These are phyloP conservation scores for Dendroctonus ponderosae DNA, from an alignment of 1,140 invertebrate species.

Conservation along the genomic window DNA sequence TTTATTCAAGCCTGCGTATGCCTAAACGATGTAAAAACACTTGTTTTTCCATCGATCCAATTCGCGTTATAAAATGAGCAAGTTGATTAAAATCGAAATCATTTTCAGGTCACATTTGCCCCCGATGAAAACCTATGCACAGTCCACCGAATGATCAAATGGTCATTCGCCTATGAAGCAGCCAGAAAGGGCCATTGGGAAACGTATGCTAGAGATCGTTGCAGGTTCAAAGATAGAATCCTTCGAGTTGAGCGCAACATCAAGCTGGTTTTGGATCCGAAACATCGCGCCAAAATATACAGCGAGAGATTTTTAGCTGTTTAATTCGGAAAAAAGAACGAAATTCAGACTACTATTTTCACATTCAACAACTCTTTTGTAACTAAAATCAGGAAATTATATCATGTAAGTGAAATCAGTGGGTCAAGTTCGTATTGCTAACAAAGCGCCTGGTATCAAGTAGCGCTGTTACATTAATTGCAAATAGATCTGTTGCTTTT, in stretches of 20 bases:
- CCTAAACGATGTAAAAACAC: too few species aligned
- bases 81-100: constrained; percentile 5
- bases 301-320: constrained; percentile 52
- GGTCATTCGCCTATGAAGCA: constrained; percentile 63
- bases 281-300: constrained; percentile 58
- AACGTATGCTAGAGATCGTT: constrained; percentile 58
- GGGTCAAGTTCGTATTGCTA: too few species aligned
- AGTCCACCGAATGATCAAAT: constrained; percentile 61
- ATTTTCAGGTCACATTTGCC: constrained; percentile 62
- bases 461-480: too few species aligned
- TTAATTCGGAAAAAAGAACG: background rate
- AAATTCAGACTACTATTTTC: too few species aligned
- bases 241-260: constrained; percentile 50
- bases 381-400: too few species aligned
- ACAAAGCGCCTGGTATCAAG: too few species aligned
- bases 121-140: constrained; percentile 49
- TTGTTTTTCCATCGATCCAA: background rate
- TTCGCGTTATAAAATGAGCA: background rate
- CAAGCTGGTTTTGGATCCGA: constrained; percentile 52
- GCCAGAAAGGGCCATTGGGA: constrained; percentile 67
- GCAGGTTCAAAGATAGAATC: constrained; percentile 58
- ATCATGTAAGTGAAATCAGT: too few species aligned
- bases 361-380: too few species aligned
- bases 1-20: too few species aligned
- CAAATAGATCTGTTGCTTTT: too few species aligned